Evolutionary conservation across 2,888 invertebrate genomes (phyloP), one percentile per base, ranked within the genome.

Genomic region (Zaprionus bogoriensis): DNA sequence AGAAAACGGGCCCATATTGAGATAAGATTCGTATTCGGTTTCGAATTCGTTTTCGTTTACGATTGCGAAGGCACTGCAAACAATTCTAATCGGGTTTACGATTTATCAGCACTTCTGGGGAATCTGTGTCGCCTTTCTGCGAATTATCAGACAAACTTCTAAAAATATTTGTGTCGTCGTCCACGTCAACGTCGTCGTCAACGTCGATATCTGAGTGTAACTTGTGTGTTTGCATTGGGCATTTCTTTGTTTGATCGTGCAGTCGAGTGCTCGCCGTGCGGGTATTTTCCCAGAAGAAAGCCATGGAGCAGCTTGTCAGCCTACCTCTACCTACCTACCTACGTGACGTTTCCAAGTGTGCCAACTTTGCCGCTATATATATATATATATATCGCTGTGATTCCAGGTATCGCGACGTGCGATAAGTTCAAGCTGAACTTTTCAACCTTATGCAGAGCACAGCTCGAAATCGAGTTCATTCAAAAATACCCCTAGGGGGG

Each of bases 1-100:
- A 22, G 52, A 61, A 54, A 45, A 58, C 25, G 20, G 32, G 45
- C 41, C 58, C 58, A 44, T 47, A 36, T 52, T 27, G 46, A 67
- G 82, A 85, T 78, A 79, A 82, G 80, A 82, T 82, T 67, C 73
- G 57, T n/a, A 50, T 71, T 59, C 48, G 60, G 64, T 59, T 47
- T 65, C 44, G 39, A 23, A 4, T 22, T 7, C 3, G 19, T 36
- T 25, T 80, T 67, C 75, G 47, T 12, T 51, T 68, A 57, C 50
- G 64, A 68, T 59, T 48, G 61, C 39, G 9, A 23, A 23, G 23
- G 4, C 36, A 57, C n/a, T n/a, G n/a, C n/a, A n/a, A n/a, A n/a
- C n/a, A 70, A 48, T 52, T 59, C 55, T 64, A 69, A 70, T 59
- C 58, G 23, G 9, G 41, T 32, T 53, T 45, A 54, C 54, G 57